Percentiles rank a stretch among this genome's conserved stretches.
phyloP scores from a whole-genome alignment of 2,888 invertebrate genomes.

The Sphaeridia pumilis region DNA sequence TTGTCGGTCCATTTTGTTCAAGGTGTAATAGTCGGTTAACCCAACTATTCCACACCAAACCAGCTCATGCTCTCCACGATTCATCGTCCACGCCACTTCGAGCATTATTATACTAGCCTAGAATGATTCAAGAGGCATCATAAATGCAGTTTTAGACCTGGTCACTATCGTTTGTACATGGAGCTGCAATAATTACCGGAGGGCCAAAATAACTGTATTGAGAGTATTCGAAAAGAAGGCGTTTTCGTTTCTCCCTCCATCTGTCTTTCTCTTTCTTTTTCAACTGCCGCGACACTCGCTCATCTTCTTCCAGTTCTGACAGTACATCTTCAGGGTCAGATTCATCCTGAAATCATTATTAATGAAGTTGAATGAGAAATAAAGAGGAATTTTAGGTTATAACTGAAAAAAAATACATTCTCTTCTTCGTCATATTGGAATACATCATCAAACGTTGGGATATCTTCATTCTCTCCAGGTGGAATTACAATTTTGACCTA shows the following conservation, averaged over 20 bases:
- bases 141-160: no score
- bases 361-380: no score
- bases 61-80: constrained; percentile 67
- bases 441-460: constrained; percentile 77
- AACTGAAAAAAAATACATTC: no score
- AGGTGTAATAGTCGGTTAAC: constrained; percentile 60
- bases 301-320: no score
- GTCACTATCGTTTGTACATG: no score
- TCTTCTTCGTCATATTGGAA: constrained; percentile 54
- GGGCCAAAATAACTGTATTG: constrained; percentile 80
- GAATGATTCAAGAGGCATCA: no score
- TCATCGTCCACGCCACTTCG: constrained; percentile 78
- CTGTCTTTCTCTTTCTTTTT: constrained; percentile 55
- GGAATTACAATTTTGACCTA: constrained; percentile 44
- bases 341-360: constrained; percentile 7
- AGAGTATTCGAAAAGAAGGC: constrained; percentile 77
- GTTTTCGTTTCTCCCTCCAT: constrained; percentile 74
- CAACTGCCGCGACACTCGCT: no score
- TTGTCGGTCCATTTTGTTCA: constrained; percentile 59
- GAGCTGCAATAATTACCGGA: constrained; percentile 46
- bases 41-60: constrained; percentile 73
- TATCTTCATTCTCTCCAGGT: constrained; percentile 57
- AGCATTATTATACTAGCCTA: constrained; percentile 56
- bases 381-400: neutral
- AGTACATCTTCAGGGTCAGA: constrained; percentile 5